Evolutionary conservation across 2,113 vertebrate species (phyloP).

Genomic region (Tauraco erythrolophus): DNA sequence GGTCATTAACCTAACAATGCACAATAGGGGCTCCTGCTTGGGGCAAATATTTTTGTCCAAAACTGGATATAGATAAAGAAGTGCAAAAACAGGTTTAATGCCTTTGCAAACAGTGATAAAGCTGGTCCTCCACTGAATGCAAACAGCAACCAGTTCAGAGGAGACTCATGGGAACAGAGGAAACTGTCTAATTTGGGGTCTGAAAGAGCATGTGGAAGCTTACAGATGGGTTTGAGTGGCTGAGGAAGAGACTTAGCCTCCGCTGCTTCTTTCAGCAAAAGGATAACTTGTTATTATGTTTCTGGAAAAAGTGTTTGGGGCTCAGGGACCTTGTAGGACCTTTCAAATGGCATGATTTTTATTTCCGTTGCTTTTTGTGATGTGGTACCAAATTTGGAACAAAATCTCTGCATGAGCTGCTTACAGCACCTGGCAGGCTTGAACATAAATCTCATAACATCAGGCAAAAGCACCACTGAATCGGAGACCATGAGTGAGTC

Average conservation of each 20-base stretch:
- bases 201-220: neutral
- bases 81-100: neutral
- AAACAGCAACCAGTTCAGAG: neutral
- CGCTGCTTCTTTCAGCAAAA: neutral
- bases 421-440: neutral
- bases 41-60: neutral
- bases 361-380: neutral
- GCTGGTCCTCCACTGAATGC: neutral
- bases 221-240: neutral
- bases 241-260: neutral
- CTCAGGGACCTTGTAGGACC: neutral
- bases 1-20: fast-evolving
- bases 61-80: neutral
- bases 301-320: too few species aligned
- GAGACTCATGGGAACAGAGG: neutral
- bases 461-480: neutral
- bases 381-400: neutral
- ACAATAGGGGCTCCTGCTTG: neutral
- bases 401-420: neutral
- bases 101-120: neutral
- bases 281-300: neutral
- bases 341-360: neutral
- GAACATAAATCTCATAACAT: neutral
- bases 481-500: neutral
- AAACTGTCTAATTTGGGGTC: neutral